A percentile compares a stretch with the other conserved stretches of the same genome.
Evolutionary conservation across 1,140 invertebrate species (phyloP).

Genomic region (Bombus turneri): DNA sequence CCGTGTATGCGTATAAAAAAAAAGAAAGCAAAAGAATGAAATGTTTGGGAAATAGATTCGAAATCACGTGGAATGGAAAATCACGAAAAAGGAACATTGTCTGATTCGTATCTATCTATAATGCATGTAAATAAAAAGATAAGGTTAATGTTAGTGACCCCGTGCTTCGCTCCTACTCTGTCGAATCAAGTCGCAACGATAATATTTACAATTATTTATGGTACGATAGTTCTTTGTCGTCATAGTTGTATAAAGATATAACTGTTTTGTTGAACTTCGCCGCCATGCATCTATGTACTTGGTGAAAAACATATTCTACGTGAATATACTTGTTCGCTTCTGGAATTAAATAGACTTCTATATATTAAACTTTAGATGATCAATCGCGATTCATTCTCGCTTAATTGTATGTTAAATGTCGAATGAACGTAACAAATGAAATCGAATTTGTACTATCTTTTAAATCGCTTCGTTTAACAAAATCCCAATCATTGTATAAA

Average conservation of each 20-base stretch:
- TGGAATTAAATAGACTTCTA: not conserved
- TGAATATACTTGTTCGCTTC: not conserved
- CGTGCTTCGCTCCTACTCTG: not conserved
- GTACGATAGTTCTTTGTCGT: not conserved
- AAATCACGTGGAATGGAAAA: constrained; percentile 1
- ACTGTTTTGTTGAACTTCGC: not conserved
- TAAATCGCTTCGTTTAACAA: not conserved
- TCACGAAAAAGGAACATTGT: not conserved
- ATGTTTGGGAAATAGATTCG: not conserved
- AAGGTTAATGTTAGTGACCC: not conserved
- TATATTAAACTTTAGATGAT: not conserved
- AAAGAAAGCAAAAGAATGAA: not conserved
- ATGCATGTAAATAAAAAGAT: constrained; percentile 3
- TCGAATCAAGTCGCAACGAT: not conserved
- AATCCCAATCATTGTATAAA: too few species aligned
- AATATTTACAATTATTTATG: not conserved
- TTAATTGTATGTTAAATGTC: not conserved
- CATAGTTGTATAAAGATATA: not conserved
- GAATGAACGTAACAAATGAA: not conserved
- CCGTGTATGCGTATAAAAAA: not conserved
- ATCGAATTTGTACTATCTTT: not conserved
- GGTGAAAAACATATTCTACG: not conserved
- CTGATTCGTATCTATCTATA: not conserved
- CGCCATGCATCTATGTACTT: too few species aligned
- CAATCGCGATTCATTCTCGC: not conserved